Evolutionary conservation across 1,140 invertebrate genomes (phyloP), one percentile per base, ranked within the genome.

Genomic region (Nomia melanderi): DNA sequence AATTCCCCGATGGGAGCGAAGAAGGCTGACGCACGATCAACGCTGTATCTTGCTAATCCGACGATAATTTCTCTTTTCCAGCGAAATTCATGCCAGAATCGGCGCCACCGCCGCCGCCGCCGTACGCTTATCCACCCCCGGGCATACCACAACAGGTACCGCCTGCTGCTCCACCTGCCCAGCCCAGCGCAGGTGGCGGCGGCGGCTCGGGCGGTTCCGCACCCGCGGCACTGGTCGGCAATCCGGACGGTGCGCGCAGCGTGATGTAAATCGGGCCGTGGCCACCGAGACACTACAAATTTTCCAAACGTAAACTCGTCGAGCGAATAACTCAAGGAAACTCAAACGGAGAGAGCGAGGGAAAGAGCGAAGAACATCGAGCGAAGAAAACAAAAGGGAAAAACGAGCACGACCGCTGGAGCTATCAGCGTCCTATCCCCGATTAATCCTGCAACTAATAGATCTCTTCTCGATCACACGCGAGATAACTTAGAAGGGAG

Each of bases 81-180:
- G 90, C 92, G 86, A 91, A 93, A 91, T 92, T 91, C 88, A 93
- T 93, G 92, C 90, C 90, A 56, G 93, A 93, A 41, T 87, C 91
- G 64, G 76, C 92, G 71, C 90, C 91, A 79, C 88, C 88, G 53
- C 90, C 88, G 57, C 87, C 86, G 69, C 90, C 92, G 56, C 82
- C 90, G 63, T 92, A 91, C 71, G 87, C 81, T 60, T 92, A 93
- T 66, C 90, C 88, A 41, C 88, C 91, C 83, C 89, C 89, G 72
- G 47, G 25, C 2, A n/a, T 65, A 12, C 29, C 59, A 11, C 87
- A 70, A 73, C 39, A 78, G 36, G 56, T 41, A 4, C 70, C 80
- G n/a, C 79, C 59, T 31, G 75, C 53, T 23, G 75, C 53, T 23
- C 64, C 56, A 25, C 53, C 67, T 33, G 65, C 23, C 6, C 36